Percentiles rank a stretch among this genome's conserved stretches.
These are phyloP conservation scores for Atta texana DNA, from an alignment of 1,140 invertebrate genomes.

Conservation along the genomic window DNA sequence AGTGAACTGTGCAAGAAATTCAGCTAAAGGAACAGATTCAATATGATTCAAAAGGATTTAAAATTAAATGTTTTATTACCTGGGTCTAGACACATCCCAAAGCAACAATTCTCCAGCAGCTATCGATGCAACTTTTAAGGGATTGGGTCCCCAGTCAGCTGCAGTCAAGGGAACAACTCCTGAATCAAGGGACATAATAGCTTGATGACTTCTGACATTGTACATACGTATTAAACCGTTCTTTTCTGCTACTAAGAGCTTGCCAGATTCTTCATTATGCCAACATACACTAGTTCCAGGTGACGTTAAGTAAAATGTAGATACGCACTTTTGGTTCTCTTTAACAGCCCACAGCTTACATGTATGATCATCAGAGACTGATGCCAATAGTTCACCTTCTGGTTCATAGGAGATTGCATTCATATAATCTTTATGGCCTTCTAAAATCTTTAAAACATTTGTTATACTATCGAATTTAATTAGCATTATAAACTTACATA, in stretches of 20 bases:
- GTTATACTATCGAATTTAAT: not conserved
- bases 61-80: slow-evolving; percentile 79
- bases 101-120: slow-evolving; percentile 88
- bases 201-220: slow-evolving; percentile 89
- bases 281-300: slow-evolving; percentile 90
- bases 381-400: slow-evolving; percentile 90
- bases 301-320: slow-evolving; percentile 89
- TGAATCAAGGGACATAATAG: slow-evolving; percentile 91
- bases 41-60: not conserved
- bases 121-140: slow-evolving; percentile 88
- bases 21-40: not conserved
- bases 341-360: slow-evolving; percentile 90
- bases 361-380: slow-evolving; percentile 92
- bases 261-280: slow-evolving; percentile 90
- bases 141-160: slow-evolving; percentile 91
- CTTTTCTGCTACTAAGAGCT: slow-evolving; percentile 92
- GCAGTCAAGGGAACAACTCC: slow-evolving; percentile 88
- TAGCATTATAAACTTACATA: not conserved
- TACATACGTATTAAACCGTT: slow-evolving; percentile 91
- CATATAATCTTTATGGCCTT: slow-evolving; percentile 90
- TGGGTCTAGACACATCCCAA: slow-evolving; percentile 89
- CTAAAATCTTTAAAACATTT: slow-evolving; percentile 86
- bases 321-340: slow-evolving; percentile 86
- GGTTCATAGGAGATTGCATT: slow-evolving; percentile 91
- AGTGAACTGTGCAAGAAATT: no score